A percentile compares a stretch with the other conserved stretches of the same genome.
phyloP scores from a whole-genome alignment of 2,888 invertebrate genomes.

The Leptopterna dolabrata region DNA sequence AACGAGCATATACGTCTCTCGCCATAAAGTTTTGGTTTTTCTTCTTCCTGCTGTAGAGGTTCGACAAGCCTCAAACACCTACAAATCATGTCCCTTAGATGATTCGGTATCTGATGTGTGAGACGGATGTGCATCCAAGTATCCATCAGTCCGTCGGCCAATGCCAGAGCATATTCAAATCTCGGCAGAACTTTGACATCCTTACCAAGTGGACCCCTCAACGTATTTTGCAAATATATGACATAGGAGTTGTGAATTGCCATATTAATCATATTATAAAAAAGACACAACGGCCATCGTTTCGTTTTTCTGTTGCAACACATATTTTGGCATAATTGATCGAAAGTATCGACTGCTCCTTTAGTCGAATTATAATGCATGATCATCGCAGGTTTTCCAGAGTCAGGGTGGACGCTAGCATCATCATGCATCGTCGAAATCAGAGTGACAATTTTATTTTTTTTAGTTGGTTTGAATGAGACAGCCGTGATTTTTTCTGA shows the following conservation, averaged over 20 bases:
- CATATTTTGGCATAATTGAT: conserved; percentile 59
- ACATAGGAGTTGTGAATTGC: conserved; percentile 62
- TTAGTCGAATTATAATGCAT: conserved; percentile 63
- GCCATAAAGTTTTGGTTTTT: not conserved
- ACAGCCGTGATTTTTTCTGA: not conserved
- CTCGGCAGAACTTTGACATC: too few relatives aligned
- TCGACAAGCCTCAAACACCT: not conserved
- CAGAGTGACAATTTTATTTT: not conserved
- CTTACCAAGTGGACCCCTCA: not conserved
- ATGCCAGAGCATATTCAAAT: conserved; percentile 31
- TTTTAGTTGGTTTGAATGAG: conserved; percentile 41
- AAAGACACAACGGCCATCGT: conserved; percentile 62
- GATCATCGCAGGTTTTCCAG: conserved; percentile 58
- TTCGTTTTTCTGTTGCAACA: conserved; percentile 48
- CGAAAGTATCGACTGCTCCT: conserved; percentile 62
- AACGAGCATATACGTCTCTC: conserved; percentile 18
- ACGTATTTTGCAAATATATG: conserved; percentile 42
- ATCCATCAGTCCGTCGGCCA: conserved; percentile 26
- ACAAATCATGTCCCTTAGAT: not conserved
- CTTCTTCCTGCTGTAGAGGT: not conserved
- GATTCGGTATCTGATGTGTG: conserved; percentile 14
- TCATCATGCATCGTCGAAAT: not conserved
- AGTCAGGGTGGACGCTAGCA: not conserved
- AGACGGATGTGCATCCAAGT: conserved; percentile 28
- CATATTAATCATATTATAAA: conserved; percentile 62